Base-by-base conservation (phyloP, 2,888 invertebrate species). In the Yponomeuta plumbellus region DNA sequence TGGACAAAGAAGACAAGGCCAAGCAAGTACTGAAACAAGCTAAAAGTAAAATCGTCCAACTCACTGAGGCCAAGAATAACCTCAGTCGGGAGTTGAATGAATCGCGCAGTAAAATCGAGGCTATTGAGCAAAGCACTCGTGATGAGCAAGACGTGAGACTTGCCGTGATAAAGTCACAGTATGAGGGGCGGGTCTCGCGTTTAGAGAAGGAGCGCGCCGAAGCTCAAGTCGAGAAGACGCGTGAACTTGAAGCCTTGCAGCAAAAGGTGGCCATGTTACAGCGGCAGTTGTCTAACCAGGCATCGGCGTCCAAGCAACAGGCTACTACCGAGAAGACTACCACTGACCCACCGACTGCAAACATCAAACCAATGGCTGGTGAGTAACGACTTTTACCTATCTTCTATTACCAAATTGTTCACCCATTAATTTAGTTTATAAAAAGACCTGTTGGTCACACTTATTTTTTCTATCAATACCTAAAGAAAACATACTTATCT, bases 291-390 rank as follows among this genome's bases (percentile, higher is more conserved):
- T 94, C 94, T 5, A 93, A 92, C 63, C 95, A 95, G 77, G 93
- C 96, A 22, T 93, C 94, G 58, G 93, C 94, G 2, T 94, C 95
- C 73, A 93, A 96, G 70, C 92, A 94, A 74, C 86, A 94, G 76
- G 84, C 93, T 68, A 77, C 84, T 1, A 74, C 84, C 11, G 94
- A 93, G 66, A 94, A 94, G 76, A 84, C 91, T 2, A 91, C 91
- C 13, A 90, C 91, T 3, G 93, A 93, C 52, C 93, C 93, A 13
- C 93, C 93, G 0, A 98, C 97, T 0, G 98, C 98, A 6, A 98
- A 98, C 80, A 98, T 98, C 61, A 97, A 97, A 82, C 98, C 98
- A 0, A 97, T 98, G 95, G 96, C 98, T 3, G 97, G 97, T 74
- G 92, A 82, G 86, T 75, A 85, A 11, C 26, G 34, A 34, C 34